phyloP scores from a whole-genome alignment of 2,797 vertebrate species.

The Aulostomus chinensis region DNA sequence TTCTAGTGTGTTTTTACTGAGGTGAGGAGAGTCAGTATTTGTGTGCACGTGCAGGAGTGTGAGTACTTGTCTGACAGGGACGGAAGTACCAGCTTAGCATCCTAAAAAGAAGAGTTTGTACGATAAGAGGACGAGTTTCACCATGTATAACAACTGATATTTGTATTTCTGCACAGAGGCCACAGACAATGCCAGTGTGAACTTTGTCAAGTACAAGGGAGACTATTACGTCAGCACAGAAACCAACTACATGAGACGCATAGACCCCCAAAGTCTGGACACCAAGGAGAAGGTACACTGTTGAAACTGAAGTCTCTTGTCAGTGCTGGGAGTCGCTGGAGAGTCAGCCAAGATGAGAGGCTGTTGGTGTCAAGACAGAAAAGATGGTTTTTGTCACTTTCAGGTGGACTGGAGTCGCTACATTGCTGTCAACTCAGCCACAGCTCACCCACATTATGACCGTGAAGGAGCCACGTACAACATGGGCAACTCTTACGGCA shows the following conservation, averaged over 20 bases:
- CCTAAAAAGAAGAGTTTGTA: no score
- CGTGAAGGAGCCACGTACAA: constrained; percentile 89
- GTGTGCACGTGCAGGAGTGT: background rate
- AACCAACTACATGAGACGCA: constrained; percentile 87
- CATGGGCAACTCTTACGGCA: constrained; percentile 91
- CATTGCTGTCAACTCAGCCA: constrained; percentile 90
- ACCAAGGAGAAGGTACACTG: constrained; percentile 88
- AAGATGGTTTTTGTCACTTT: constrained; percentile 28
- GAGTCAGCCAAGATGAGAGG: background rate
- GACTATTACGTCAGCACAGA: constrained; percentile 92
- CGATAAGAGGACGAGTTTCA: background rate
- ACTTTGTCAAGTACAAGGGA: constrained; percentile 89
- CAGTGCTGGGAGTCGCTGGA: background rate
- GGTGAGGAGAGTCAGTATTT: constrained; percentile 27
- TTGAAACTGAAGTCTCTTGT: background rate
- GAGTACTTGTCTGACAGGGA: constrained; percentile 2
- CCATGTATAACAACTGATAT: constrained; percentile 9
- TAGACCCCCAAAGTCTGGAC: constrained; percentile 87
- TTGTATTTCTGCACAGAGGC: constrained; percentile 75
- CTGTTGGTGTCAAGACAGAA: background rate
- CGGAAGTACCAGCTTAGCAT: no score
- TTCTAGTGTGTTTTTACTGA: constrained; percentile 24
- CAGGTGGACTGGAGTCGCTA: constrained; percentile 93
- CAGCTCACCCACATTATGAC: constrained; percentile 93
- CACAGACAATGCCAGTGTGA: constrained; percentile 91